A percentile compares a stretch with the other conserved stretches of the same genome.
phyloP scores from a whole-genome alignment of 2,113 vertebrate species.

The Vicugna pacos region DNA sequence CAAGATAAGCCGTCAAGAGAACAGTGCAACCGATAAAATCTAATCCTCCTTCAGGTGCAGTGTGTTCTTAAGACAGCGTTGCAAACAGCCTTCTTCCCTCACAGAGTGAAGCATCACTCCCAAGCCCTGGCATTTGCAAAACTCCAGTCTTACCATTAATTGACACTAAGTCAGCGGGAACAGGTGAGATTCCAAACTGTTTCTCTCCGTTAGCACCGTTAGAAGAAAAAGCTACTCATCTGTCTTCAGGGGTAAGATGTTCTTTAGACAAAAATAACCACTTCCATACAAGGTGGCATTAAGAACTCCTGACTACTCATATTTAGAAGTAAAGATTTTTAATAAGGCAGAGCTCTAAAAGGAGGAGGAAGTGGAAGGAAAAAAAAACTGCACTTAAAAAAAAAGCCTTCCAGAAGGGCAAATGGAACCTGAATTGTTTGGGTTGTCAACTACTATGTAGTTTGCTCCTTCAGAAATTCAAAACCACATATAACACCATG shows the following conservation, averaged over 20 bases:
- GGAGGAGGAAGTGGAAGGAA: background rate
- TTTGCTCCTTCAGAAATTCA: conserved; percentile 81
- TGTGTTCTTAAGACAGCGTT: rapidly evolving
- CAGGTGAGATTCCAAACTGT: background rate
- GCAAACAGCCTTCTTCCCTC: background rate
- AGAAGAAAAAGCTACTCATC: background rate
- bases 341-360: conserved; percentile 35
- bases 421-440: conserved; percentile 42
- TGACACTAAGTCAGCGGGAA: background rate
- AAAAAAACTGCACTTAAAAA: background rate
- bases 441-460: conserved; percentile 48
- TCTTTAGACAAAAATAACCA: conserved; percentile 6
- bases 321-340: conserved; percentile 38
- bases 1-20: conserved; percentile 5
- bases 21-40: background rate
- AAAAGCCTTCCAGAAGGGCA: conserved; percentile 46
- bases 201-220: background rate
- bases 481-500: conserved; percentile 75
- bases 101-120: background rate
- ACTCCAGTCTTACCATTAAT: background rate
- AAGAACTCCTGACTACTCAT: conserved; percentile 2
- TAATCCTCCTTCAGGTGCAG: background rate
- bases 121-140: conserved; percentile 21
- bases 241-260: background rate
- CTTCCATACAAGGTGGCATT: background rate